Evolutionary conservation across 2,888 invertebrate genomes (phyloP).

Genomic region (Tipula confusa): DNA sequence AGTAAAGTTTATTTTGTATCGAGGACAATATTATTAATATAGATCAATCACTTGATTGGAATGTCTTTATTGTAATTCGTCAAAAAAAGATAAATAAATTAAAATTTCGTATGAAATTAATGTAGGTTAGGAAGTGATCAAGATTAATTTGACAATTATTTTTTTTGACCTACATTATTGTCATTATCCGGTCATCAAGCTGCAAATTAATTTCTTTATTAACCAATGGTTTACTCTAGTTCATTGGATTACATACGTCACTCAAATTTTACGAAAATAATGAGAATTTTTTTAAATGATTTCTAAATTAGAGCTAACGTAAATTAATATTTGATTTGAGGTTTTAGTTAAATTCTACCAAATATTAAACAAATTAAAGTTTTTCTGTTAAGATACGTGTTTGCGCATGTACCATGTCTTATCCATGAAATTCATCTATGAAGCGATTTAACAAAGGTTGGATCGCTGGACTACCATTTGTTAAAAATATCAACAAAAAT

Average conservation of each 20-base stretch:
- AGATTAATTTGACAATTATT: constrained; percentile 3
- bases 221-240: not conserved
- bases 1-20: not conserved
- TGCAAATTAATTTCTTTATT: not conserved
- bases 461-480: too few relatives aligned
- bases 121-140: constrained; percentile 12
- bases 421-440: too few relatives aligned
- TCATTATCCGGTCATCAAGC: not conserved
- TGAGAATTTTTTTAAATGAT: too few relatives aligned
- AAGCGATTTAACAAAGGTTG: too few relatives aligned
- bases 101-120: not conserved
- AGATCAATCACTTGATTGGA: constrained; percentile 9
- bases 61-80: not conserved
- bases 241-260: not conserved
- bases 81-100: not conserved
- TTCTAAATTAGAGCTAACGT: too few relatives aligned
- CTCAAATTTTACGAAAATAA: too few relatives aligned
- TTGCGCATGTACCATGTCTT: too few relatives aligned
- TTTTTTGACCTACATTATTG: not conserved
- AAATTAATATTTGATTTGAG: too few relatives aligned
- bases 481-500: too few relatives aligned
- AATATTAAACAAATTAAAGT: too few relatives aligned
- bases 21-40: not conserved
- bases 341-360: too few relatives aligned
- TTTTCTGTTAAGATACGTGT: too few relatives aligned